phyloP scores from a whole-genome alignment of 2,113 vertebrate genomes.

The Rhinolophus sinicus region DNA sequence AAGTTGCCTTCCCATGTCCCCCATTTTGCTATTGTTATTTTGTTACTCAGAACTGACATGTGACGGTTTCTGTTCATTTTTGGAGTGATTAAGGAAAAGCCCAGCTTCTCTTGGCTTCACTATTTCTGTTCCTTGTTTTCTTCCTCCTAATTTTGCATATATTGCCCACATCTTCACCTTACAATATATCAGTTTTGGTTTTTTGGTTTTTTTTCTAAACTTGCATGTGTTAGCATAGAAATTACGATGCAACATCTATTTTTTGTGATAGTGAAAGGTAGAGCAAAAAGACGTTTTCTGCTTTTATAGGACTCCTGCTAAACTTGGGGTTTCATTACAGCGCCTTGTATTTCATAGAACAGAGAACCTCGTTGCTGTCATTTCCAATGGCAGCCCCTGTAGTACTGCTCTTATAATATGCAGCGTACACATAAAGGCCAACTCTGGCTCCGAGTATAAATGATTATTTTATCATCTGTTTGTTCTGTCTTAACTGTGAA shows the following conservation, averaged over 20 bases:
- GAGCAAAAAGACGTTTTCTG: not conserved
- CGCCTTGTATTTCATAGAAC: not conserved
- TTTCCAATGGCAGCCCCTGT: not conserved
- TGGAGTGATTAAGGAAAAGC: no score
- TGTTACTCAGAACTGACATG: not conserved
- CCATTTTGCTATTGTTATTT: fast-evolving
- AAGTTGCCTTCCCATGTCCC: no score
- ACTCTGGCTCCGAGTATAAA: not conserved
- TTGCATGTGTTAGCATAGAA: not conserved
- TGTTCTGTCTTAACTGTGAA: not conserved
- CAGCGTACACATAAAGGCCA: not conserved
- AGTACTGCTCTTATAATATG: not conserved
- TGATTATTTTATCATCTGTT: not conserved
- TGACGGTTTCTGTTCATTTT: not conserved
- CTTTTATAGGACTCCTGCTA: not conserved
- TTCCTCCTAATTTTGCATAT: not conserved
- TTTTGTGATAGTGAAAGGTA: not conserved
- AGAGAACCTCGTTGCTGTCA: not conserved
- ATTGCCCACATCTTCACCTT: not conserved
- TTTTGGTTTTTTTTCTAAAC: not conserved
- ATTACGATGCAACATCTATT: not conserved
- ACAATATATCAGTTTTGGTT: not conserved
- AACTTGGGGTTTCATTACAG: not conserved
- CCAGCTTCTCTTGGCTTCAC: not conserved
- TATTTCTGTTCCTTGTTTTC: not conserved